Base-by-base conservation (phyloP, 2,113 vertebrate genomes). In the Passerina amoena region DNA sequence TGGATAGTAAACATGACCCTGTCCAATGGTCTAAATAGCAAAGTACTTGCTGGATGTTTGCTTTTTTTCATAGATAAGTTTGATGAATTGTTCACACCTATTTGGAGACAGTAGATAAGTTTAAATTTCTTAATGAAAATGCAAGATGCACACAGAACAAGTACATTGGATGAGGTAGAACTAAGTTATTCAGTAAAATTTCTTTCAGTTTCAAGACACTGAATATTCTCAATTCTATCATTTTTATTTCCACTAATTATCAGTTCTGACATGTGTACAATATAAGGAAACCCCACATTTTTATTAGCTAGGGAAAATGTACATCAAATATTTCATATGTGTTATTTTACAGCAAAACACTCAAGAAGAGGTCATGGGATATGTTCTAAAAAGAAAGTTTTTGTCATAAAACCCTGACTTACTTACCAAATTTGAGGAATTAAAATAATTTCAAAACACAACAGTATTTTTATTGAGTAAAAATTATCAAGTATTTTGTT, bases 111-210 rank as follows among this genome's bases (percentile, higher is more conserved):
- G 9, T 3, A 59, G 10, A 21, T 23, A 38, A 63, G 5, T 6
- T 64, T 12, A 81, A 65, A 65, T 21, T 24, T 45, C 44, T 56
- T 72, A 25, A 5, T 11, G 12, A 22, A 78, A 81, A 68, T 2
- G 1, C 7, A 78, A 28, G 6, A 2, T 77, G 4, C 12, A 1
- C 23, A 48, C 47, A 40, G 27, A 48, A 8, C 6, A 73, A 53
- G 48, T 8, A 17, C 1, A 21, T 4, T 57, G 4, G 3, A 37
- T 6, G 0, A 0, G 77, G 13, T 12, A 61, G 7, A 88, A 22
- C 2, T 14, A 38, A 83, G 6, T 33, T 42, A 48, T 14, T 4
- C 9, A 21, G 8, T 60, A 35, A 48, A 65, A 83, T 35, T 65
- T 51, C 5, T 71, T 68, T 59, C 13, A 2, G 0, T 69, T 80